Base-by-base conservation (phyloP, 2,113 vertebrate species). In the Regulus satrapa region DNA sequence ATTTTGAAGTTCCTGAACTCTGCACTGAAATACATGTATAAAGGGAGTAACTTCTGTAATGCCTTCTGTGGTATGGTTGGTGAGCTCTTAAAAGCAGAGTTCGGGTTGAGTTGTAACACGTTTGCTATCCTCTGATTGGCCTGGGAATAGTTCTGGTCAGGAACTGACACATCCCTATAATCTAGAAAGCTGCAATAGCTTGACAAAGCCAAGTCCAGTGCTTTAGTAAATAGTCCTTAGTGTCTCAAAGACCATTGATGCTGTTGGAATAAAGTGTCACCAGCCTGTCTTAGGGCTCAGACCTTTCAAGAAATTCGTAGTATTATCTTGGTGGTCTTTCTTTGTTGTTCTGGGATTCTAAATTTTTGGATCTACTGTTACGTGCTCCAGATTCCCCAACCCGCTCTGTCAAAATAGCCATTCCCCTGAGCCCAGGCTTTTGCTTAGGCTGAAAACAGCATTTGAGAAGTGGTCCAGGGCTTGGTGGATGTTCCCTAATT, bases 91-190 rank as follows among this genome's bases (percentile, higher is more conserved):
- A 91, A 88, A 79, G 46, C 51, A 45, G 24, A 32, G 4, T 49
- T 55, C 28, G 21, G 32, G 14, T 16, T 34, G 54, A 61, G 10
- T 8, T 87, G 31, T 32, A 51, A 46, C 0, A 1, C 1, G 4
- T 75, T 29, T 0, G 10, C 32, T 55, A 0, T 58, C 20, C 58
- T 67, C 25, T 19, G 2, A 0, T 16, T 85, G 29, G 18, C 12
- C 2, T 62, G 20, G 17, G 46, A 71, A 13, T 54, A 21, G 34
- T 71, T 82, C 40, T 88, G 16, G 5, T 71, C 12, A 14, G 67
- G 23, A 88, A 20, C 48, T 26, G 32, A 25, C 40, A 18, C 16
- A 31, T 54, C 34, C 29, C 19, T 4, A 2, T 76, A 4, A 13
- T 17, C 12, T 72, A 36, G 62, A 76, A 86, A 31, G 14, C 43